Evolutionary conservation across 2,797 vertebrate genomes (phyloP), one percentile per base, ranked within the genome.

Genomic region (Orientallactaga sibirica): DNA sequence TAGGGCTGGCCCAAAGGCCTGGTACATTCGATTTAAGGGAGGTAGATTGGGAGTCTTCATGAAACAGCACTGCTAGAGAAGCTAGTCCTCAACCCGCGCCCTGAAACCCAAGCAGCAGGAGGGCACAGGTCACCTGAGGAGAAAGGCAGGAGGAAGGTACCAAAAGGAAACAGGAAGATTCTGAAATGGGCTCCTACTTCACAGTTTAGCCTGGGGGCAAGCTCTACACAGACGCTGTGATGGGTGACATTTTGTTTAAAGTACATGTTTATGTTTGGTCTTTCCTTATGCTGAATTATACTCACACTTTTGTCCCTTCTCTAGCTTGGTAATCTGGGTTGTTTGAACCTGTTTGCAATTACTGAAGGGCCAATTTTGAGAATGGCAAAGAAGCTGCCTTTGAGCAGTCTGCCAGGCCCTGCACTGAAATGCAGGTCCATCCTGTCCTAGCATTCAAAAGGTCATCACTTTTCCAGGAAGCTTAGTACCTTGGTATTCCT

Each of bases 161-260:
- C 52, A 82, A 95, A 95, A 93, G 92, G 90, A 95, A 96, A 71
- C 70, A 82, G 91, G 78, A 96, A 95, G 61, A n/a, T 80, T 94
- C 87, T 90, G 27, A 95, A 91, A 88, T 64, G 68, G 74, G 83
- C 84, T 96, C 78, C 33, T 94, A 86, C 90, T 96, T 96, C 81
- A 91, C 64, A 88, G 22, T 93, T 93, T 91, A 92, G 88, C 91
- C 80, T n/a, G 11, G 64, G 52, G 86, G 74, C 64, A 73, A 92
- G 62, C 43, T 71, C 41, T 93, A 41, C 62, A 81, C 77, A 73
- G 68, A 78, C 37, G 87, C 48, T 19, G 9, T 84, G 62, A 86
- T 91, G 4, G 3, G 71, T 95, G 91, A 88, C 94, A 92, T 92
- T 93, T 95, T 68, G n/a, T 87, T 97, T 95, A 95, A 88, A 92